A percentile compares a stretch with the other conserved stretches of the same genome.
Conservation (phyloP, 2,113 vertebrate genomes). For the Dryoscopus gambensis region DNA sequence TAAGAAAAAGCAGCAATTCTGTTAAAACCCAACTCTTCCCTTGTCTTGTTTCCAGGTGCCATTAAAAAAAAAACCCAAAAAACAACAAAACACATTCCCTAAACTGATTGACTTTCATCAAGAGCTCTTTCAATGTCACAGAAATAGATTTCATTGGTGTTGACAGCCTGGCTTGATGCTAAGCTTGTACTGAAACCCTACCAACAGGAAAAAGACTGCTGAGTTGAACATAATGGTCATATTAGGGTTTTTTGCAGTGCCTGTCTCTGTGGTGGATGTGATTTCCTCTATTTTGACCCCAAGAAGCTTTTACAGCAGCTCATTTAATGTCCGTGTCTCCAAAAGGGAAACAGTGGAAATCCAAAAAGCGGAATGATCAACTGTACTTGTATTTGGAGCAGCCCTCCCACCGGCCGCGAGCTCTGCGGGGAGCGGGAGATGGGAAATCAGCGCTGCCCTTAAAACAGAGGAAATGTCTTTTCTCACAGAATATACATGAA, state of each 20-base stretch:
- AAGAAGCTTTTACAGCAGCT: conserved; percentile 45
- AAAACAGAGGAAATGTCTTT: background rate
- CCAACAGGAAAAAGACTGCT: conserved; percentile 37
- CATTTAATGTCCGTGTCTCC: conserved; percentile 41
- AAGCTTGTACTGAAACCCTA: conserved; percentile 32
- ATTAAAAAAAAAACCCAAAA: background rate
- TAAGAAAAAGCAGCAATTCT: background rate
- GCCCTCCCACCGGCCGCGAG: background rate
- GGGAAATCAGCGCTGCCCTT: conserved; percentile 5
- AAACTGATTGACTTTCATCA: conserved; percentile 45
- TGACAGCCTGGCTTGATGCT: conserved; percentile 48
- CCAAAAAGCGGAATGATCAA: background rate
- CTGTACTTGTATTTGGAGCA: background rate
- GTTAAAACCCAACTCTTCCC: background rate
- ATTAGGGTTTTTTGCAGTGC: conserved; percentile 17
- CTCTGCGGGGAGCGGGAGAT: background rate
- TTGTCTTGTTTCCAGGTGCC: background rate
- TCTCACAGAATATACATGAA: background rate
- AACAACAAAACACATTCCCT: background rate
- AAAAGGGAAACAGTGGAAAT: conserved; percentile 10
- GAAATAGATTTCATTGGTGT: conserved; percentile 57
- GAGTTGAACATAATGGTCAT: conserved; percentile 49
- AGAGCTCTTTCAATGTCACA: conserved; percentile 42
- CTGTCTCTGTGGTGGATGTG: conserved; percentile 40
- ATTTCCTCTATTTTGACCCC: conserved; percentile 49